phyloP scores from a whole-genome alignment of 2,888 invertebrate species.

The Autographa pulchrina region DNA sequence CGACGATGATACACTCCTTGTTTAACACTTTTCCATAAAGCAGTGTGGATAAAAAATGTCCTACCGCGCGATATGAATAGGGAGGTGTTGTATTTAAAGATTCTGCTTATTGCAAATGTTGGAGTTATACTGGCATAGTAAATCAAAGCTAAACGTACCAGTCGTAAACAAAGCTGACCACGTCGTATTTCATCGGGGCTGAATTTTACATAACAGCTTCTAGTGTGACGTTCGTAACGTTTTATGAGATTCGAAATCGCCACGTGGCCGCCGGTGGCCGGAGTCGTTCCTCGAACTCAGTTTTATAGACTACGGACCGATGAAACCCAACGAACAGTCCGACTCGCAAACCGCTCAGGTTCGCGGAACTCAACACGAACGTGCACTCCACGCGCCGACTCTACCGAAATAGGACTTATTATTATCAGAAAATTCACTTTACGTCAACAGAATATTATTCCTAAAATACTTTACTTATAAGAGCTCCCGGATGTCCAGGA shows the following conservation, averaged over 20 bases:
- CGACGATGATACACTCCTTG: conserved; percentile 63
- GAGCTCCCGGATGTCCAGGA: conserved; percentile 16
- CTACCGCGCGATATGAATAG: conserved; percentile 33
- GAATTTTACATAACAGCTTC: conserved; percentile 62
- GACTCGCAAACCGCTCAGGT: conserved; percentile 71
- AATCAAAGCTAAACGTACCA: conserved; percentile 61
- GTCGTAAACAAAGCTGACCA: conserved; percentile 64
- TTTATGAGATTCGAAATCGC: conserved; percentile 76
- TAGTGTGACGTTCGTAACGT: conserved; percentile 66
- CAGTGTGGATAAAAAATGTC: conserved; percentile 44
- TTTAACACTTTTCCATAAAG: conserved; percentile 54
- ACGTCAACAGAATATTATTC: conserved; percentile 44
- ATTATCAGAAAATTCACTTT: conserved; percentile 52
- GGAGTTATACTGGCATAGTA: conserved; percentile 58
- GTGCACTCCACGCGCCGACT: conserved; percentile 41
- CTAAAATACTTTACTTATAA: conserved; percentile 35
- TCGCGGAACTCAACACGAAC: conserved; percentile 69
- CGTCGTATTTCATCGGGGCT: conserved; percentile 62
- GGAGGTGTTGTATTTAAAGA: conserved; percentile 61
- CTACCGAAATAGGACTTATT: conserved; percentile 61
- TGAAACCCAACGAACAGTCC: conserved; percentile 83
- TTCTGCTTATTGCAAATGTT: conserved; percentile 57
- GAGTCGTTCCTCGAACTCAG: conserved; percentile 79
- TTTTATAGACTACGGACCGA: conserved; percentile 86
- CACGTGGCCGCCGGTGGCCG: conserved; percentile 79